Evolutionary conservation across 2,888 invertebrate genomes (phyloP), one percentile per base, ranked within the genome.

Genomic region (Pogonocherus hispidulus): DNA sequence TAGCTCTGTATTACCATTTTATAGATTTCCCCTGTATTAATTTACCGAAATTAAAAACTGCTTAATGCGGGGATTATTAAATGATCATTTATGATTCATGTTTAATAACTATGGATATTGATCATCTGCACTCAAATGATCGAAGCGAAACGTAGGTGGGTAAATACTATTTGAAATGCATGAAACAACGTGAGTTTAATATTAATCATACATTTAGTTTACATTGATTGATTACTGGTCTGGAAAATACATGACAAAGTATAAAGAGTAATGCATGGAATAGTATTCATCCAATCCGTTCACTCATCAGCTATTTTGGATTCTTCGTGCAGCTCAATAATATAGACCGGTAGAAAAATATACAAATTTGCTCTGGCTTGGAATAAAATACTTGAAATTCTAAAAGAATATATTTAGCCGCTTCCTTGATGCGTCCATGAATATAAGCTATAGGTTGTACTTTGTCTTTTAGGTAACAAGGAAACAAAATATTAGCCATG

Each of bases 191-290:
- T 41, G 22, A 49, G n/a, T 49, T n/a, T 49, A 22, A 4, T 22
- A 49, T 49, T 22, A 49, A 49, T 49, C 49, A 22, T 20, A 49
- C 18, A n/a, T 49, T 19, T 49, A 49, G 22, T 49, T 49, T 20
- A 49, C 49, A 49, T 22, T 49, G 49, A 49, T 49, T 19, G 49
- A 49, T 49, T 49, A 22, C 11, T n/a, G 22, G 49, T n/a, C 3
- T 22, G 20, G n/a, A 49, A 11, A 49, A 20, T 47, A 49, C n/a
- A 49, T 23, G 23, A 8, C 22, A 23, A 49, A 5, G 6, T n/a
- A 22, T 22, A n/a, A 49, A 4, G n/a, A 22, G 49, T 22, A 23
- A 22, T 51, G 14, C 41, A 14, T n/a, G 41, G 16, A 41, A 3
- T 14, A 41, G 5, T 14, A 1, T 41, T n/a, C 32, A 32, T 2